Conservation (phyloP, 2,888 invertebrate genomes). For the Byasa hedistus region DNA sequence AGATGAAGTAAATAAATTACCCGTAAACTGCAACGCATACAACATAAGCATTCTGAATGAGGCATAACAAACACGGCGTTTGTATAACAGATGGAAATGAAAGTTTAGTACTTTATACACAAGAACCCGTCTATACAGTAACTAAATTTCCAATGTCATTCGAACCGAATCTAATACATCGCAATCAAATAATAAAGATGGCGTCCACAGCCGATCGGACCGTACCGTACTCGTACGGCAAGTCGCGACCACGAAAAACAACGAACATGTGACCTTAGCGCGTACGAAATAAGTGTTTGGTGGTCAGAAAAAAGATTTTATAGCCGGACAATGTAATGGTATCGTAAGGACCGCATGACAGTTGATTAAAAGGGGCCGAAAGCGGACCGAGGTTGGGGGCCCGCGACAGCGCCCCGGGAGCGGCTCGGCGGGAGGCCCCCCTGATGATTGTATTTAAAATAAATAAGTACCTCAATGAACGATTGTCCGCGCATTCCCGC, state of each 20-base stretch:
- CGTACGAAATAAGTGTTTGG: constrained; percentile 30
- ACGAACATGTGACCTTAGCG: constrained; percentile 37
- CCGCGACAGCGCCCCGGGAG: constrained; percentile 75
- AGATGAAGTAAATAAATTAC: constrained; percentile 1
- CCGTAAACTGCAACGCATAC: constrained; percentile 7
- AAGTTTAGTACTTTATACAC: constrained; percentile 25
- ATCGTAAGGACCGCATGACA: constrained; percentile 70
- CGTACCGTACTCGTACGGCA: constrained; percentile 43
- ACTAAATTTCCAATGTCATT: constrained; percentile 56
- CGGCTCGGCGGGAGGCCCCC: constrained; percentile 68
- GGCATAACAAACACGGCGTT: constrained; percentile 28
- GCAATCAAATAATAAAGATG: constrained; percentile 70
- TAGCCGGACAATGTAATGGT: constrained; percentile 49
- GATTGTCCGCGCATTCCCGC: constrained; percentile 71
- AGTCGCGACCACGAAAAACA: constrained; percentile 32
- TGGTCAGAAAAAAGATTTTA: constrained; percentile 31
- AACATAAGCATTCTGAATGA: constrained; percentile 6
- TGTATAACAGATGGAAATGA: constrained; percentile 23
- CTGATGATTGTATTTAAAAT: constrained; percentile 80
- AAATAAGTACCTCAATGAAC: constrained; percentile 80
- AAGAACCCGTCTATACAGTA: constrained; percentile 32
- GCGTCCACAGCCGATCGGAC: constrained; percentile 48
- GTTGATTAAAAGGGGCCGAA: constrained; percentile 80
- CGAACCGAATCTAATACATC: constrained; percentile 59
- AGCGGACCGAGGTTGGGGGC: constrained; percentile 72